Conservation (phyloP, 37 sponge, comb jelly and placozoan genomes). For the Haliclona indistincta region DNA sequence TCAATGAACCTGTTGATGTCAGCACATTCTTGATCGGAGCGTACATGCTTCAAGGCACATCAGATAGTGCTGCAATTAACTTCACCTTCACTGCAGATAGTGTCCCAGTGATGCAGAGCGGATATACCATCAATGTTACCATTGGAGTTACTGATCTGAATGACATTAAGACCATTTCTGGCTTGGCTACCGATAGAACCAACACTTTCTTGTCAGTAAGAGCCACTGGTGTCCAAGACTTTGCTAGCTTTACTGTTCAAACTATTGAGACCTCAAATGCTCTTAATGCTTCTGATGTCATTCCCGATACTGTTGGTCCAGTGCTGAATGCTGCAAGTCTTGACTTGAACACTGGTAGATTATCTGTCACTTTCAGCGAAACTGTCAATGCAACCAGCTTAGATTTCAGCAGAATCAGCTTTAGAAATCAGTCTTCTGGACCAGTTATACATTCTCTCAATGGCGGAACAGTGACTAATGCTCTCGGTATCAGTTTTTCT, state of each 20-base stretch:
- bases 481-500: constrained; percentile 29
- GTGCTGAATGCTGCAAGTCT: constrained; percentile 47
- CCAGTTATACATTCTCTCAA: constrained; percentile 22
- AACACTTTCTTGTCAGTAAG: constrained; percentile 78
- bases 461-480: constrained; percentile 17
- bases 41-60: constrained; percentile 48
- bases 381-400: constrained; percentile 51
- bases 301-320: constrained; percentile 71
- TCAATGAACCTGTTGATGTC: constrained; percentile 69
- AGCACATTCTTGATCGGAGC: constrained; percentile 45
- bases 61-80: constrained; percentile 6
- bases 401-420: constrained; percentile 15
- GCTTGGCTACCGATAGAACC: constrained; percentile 37
- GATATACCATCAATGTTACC: constrained; percentile 26
- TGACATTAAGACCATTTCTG: constrained; percentile 33
- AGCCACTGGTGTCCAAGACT: constrained; percentile 69
- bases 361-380: constrained; percentile 66
- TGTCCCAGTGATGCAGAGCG: neutral
- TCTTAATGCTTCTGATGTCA: constrained; percentile 30
- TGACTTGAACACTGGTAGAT: constrained; percentile 72
- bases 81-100: constrained; percentile 51
- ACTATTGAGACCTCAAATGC: constrained; percentile 34
- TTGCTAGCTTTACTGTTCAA: constrained; percentile 58
- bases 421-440: constrained; percentile 33
- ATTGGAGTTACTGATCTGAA: constrained; percentile 62